These are phyloP conservation scores for Apamea crenata DNA, from an alignment of 2,888 invertebrate genomes.

Conservation along the genomic window DNA sequence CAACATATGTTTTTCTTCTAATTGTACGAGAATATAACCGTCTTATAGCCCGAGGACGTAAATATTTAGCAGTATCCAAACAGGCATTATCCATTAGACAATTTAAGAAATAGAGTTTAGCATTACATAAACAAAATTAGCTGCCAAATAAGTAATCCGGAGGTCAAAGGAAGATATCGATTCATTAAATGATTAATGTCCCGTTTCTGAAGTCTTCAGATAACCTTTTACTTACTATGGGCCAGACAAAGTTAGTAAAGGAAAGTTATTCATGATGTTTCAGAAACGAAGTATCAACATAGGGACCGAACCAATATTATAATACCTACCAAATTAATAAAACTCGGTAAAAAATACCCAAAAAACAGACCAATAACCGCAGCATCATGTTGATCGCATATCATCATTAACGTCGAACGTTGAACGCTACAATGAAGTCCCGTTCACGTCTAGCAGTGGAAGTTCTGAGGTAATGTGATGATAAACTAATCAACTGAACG, in stretches of 20 bases:
- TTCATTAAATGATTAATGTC: slow-evolving; percentile 7
- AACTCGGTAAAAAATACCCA: not conserved
- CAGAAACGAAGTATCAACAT: not conserved
- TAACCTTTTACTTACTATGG: not conserved
- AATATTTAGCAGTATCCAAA: not conserved
- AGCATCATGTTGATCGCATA: not conserved
- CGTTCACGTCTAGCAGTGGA: not conserved
- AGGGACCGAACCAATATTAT: not conserved
- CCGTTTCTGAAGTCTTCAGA: not conserved
- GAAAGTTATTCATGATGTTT: not conserved
- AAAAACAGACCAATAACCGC: not conserved
- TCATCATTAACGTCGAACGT: not conserved
- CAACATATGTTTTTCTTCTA: not conserved
- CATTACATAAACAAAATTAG: not conserved
- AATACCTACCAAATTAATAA: not conserved
- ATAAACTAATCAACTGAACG: not conserved
- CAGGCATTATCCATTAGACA: not conserved
- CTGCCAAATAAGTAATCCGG: not conserved
- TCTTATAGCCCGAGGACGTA: not conserved
- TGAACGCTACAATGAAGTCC: not conserved
- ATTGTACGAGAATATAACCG: not conserved
- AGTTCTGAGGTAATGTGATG: not conserved
- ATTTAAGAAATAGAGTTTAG: not conserved
- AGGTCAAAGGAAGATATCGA: slow-evolving; percentile 19
- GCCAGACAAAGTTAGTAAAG: not conserved